Percentiles rank a stretch among this genome's conserved stretches.
These are phyloP conservation scores for Opisthocomus hoazin DNA, from an alignment of 2,113 vertebrate species.

Conservation along the genomic window DNA sequence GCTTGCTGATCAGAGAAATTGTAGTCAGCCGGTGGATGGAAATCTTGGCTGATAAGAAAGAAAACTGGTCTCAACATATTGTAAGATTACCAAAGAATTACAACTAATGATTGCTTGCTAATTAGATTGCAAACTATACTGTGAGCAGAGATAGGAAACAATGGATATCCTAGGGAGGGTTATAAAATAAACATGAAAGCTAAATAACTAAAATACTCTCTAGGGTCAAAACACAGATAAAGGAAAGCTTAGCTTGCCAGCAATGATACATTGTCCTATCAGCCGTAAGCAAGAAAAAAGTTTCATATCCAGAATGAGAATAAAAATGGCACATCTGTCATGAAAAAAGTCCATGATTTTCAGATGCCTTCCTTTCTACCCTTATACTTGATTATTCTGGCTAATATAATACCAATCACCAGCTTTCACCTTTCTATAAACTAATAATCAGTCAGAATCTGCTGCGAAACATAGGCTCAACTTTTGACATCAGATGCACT, in stretches of 20 bases:
- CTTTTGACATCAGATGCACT: not conserved
- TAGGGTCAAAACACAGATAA: not conserved
- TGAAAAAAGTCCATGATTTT: not conserved
- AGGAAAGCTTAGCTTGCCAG: constrained; percentile 13
- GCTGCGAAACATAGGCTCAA: not conserved
- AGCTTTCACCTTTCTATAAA: not conserved
- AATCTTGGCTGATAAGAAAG: not conserved
- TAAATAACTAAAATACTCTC: not conserved
- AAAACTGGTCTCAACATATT: not conserved
- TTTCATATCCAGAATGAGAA: not conserved
- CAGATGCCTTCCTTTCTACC: not conserved
- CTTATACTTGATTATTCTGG: not conserved
- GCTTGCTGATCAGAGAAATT: not conserved
- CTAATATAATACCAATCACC: not conserved
- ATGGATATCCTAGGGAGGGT: not conserved
- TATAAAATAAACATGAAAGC: constrained; percentile 3
- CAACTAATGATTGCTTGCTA: not conserved
- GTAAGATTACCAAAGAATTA: not conserved
- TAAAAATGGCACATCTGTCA: not conserved
- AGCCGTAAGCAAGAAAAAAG: not conserved
- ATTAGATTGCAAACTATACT: constrained; percentile 4
- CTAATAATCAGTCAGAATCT: not conserved
- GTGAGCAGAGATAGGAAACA: constrained; percentile 16
- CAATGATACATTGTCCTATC: not conserved
- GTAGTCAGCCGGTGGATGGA: not conserved